These are phyloP conservation scores for Drosophila littoralis DNA, from an alignment of 1,140 invertebrate genomes.

Conservation along the genomic window DNA sequence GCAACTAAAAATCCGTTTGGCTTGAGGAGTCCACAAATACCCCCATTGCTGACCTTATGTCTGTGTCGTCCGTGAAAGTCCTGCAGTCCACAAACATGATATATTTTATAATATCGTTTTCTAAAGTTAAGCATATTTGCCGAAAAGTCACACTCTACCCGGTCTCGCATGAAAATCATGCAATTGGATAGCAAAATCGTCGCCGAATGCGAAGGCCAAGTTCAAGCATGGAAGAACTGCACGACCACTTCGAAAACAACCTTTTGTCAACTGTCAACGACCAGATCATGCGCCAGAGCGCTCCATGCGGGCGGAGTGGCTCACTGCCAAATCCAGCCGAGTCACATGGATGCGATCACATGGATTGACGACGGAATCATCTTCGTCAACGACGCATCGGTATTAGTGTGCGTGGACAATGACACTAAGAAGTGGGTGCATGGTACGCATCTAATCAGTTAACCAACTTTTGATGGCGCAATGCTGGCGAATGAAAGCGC, in stretches of 20 bases:
- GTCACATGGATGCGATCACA: no score
- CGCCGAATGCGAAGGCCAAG: no score
- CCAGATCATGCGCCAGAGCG: background rate
- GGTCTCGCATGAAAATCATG: background rate
- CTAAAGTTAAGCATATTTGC: conserved; percentile 6
- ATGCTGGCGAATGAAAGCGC: no score
- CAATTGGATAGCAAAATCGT: background rate
- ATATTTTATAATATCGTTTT: conserved; percentile 28
- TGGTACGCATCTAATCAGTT: no score
- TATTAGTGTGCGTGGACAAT: no score
- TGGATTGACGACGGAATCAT: conserved; percentile 34
- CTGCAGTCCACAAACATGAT: background rate
- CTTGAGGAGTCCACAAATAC: no score
- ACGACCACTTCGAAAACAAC: background rate
- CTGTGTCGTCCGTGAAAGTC: conserved; percentile 1
- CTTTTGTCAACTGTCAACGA: conserved; percentile 10
- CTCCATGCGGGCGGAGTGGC: conserved; percentile 12
- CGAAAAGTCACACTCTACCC: no score
- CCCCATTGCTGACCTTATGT: no score
- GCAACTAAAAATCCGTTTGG: no score
- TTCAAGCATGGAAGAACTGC: background rate
- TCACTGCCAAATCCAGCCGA: conserved; percentile 27
- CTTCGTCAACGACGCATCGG: conserved; percentile 30
- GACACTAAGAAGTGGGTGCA: no score
- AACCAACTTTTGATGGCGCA: no score